A percentile compares a stretch with the other conserved stretches of the same genome.
These are phyloP conservation scores for Rhimphoctona megacephalus DNA, from an alignment of 2,888 invertebrate species.

Conservation along the genomic window DNA sequence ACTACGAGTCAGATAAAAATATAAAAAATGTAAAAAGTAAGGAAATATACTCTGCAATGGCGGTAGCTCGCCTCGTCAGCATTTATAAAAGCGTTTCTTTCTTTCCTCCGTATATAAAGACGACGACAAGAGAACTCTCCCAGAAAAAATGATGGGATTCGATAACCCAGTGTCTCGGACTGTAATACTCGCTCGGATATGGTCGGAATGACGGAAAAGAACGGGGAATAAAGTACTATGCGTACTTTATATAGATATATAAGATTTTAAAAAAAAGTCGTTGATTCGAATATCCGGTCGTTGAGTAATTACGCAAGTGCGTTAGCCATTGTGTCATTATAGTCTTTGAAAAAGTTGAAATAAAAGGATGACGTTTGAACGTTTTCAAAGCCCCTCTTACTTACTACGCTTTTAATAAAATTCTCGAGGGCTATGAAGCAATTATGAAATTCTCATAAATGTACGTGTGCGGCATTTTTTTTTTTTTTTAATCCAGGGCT, in stretches of 20 bases:
- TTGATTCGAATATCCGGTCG: slow-evolving; percentile 60
- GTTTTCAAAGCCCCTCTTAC: slow-evolving; percentile 13
- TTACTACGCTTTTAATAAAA: slow-evolving; percentile 4
- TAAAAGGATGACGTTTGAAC: slow-evolving; percentile 13
- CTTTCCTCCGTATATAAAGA: not conserved
- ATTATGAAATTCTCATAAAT: slow-evolving; percentile 8
- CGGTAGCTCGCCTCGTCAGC: slow-evolving; percentile 60
- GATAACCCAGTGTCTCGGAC: slow-evolving; percentile 42
- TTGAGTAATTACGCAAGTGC: slow-evolving; percentile 41
- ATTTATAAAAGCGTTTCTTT: slow-evolving; percentile 59
- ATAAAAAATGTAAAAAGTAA: not conserved
- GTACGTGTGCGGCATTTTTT: not conserved
- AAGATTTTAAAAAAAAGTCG: slow-evolving; percentile 15
- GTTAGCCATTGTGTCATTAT: slow-evolving; percentile 30
- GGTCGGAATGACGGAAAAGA: slow-evolving; percentile 30
- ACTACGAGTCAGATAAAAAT: slow-evolving; percentile 25
- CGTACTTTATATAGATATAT: too few species aligned
- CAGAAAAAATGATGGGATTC: slow-evolving; percentile 55
- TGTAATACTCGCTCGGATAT: slow-evolving; percentile 28
- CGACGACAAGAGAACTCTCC: slow-evolving; percentile 5
- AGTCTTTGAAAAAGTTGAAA: slow-evolving; percentile 17
- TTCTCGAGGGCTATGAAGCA: slow-evolving; percentile 10
- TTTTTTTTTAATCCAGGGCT: not conserved
- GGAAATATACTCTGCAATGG: slow-evolving; percentile 37
- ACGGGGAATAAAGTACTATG: slow-evolving; percentile 21